Evolutionary conservation across 1,140 invertebrate genomes (phyloP).

Genomic region (Periplaneta americana): DNA sequence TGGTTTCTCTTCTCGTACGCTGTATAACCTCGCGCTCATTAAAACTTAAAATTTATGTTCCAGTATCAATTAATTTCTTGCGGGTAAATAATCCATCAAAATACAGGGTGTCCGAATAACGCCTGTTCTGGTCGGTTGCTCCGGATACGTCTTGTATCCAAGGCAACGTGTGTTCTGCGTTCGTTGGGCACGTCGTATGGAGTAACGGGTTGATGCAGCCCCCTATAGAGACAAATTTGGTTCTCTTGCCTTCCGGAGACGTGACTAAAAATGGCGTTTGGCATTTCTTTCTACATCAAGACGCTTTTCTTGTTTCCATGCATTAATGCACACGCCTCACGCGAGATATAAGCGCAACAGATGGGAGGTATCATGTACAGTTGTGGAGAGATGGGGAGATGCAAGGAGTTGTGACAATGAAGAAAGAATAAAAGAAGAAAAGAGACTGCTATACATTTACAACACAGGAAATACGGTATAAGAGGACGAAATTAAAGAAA

Average conservation of each 20-base stretch:
- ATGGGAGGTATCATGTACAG: no score
- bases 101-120: not conserved
- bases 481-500: no score
- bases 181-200: not conserved
- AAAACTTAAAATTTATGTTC: not conserved
- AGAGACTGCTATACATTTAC: no score
- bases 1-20: not conserved
- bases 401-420: no score
- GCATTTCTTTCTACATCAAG: not conserved
- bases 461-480: no score
- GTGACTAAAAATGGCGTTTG: not conserved
- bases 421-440: no score
- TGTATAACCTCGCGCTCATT: not conserved
- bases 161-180: not conserved
- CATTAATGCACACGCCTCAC: no score
- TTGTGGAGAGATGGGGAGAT: no score
- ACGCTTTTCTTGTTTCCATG: not conserved
- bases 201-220: no score
- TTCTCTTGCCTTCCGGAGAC: not conserved
- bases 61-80: not conserved
- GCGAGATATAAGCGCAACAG: not conserved
- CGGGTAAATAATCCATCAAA: not conserved
- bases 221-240: not conserved
- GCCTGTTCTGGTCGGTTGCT: not conserved
- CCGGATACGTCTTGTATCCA: not conserved